Conservation (phyloP, 2,113 vertebrate species). For the Laticauda laticaudata region DNA sequence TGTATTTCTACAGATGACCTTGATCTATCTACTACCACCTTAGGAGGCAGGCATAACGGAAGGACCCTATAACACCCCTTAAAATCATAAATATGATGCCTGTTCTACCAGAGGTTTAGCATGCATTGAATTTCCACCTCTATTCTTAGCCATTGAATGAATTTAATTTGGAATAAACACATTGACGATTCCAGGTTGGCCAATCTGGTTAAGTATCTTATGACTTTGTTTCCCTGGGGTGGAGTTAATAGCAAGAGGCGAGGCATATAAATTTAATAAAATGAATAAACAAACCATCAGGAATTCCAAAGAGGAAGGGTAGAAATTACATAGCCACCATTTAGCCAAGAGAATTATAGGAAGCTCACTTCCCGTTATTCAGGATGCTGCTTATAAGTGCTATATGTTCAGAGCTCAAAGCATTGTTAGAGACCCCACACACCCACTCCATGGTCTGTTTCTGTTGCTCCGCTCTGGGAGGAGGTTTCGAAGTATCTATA, state of each 20-base stretch:
- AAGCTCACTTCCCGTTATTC: too few species aligned
- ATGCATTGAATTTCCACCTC: not conserved
- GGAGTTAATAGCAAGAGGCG: too few species aligned
- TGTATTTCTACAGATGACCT: not conserved
- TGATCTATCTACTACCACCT: not conserved
- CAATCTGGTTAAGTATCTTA: not conserved
- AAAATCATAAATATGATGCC: not conserved
- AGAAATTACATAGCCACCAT: not conserved
- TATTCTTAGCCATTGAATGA: not conserved
- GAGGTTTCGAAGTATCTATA: too few species aligned
- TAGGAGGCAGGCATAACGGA: not conserved
- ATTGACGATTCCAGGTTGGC: not conserved
- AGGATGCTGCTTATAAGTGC: too few species aligned
- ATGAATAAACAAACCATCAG: not conserved
- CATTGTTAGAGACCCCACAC: too few species aligned
- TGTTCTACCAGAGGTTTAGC: not conserved
- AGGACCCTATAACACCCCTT: not conserved
- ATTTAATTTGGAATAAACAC: not conserved
- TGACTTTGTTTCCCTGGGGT: not conserved
- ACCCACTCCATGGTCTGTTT: too few species aligned
- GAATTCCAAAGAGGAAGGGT: not conserved
- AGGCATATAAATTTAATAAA: too few species aligned
- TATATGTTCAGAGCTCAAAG: too few species aligned
- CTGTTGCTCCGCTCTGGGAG: too few species aligned
- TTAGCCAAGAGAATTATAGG: not conserved